Conservation (phyloP, 37 sponge, comb jelly and placozoan genomes). For the Aphrocallistes beatrix region DNA sequence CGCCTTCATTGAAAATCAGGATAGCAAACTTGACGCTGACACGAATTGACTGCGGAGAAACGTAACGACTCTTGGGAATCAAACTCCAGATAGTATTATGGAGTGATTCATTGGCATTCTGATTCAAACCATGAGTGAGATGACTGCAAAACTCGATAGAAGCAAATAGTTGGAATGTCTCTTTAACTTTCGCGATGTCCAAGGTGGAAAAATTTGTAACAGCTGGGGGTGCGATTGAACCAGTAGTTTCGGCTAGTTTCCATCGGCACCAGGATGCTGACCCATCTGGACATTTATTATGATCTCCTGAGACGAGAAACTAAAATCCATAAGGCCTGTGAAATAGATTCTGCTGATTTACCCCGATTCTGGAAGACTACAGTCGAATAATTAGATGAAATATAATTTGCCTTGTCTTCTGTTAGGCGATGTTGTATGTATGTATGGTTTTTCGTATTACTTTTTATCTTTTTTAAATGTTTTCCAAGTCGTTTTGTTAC, state of each 20-base stretch:
- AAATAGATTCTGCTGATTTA: neutral
- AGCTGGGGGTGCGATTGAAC: neutral
- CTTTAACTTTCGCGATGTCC: neutral
- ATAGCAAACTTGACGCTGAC: neutral
- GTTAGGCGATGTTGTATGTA: neutral
- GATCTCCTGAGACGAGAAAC: neutral
- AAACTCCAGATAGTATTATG: neutral
- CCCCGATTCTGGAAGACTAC: neutral
- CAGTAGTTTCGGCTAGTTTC: neutral
- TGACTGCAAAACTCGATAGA: neutral
- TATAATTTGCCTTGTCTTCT: neutral
- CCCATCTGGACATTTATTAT: neutral
- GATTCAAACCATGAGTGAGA: neutral
- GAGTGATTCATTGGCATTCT: neutral
- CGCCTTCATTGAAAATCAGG: neutral
- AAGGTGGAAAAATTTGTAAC: neutral
- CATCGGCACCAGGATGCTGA: conserved; percentile 9
- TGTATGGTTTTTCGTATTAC: neutral
- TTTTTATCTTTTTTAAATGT: neutral
- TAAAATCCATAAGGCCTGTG: neutral
- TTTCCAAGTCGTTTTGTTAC: neutral
- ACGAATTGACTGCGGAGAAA: neutral
- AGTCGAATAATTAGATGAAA: neutral
- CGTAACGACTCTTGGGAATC: neutral
- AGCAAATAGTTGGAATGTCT: neutral